Evolutionary conservation across 2,113 vertebrate genomes (phyloP).

Genomic region (Osmerus mordax): DNA sequence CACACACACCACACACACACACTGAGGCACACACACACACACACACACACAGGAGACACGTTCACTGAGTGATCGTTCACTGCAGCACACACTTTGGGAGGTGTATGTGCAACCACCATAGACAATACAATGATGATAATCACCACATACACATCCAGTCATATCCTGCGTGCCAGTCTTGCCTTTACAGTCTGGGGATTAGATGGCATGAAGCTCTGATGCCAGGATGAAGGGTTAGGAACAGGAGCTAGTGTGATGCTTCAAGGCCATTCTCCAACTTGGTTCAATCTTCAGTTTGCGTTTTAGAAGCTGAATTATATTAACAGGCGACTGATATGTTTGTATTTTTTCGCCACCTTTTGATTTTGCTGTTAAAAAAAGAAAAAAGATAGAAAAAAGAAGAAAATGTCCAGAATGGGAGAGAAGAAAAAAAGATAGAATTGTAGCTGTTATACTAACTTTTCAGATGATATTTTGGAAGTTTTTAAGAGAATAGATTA

Average conservation of each 20-base stretch:
- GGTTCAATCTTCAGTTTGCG: slow-evolving; percentile 51
- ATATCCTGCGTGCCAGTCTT: slow-evolving; percentile 57
- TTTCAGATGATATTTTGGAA: slow-evolving; percentile 48
- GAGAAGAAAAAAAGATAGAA: slow-evolving; percentile 42
- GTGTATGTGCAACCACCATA: slow-evolving; percentile 54
- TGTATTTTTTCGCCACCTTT: slow-evolving; percentile 53
- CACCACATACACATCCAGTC: slow-evolving; percentile 40
- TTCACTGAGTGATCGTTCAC: slow-evolving; percentile 52
- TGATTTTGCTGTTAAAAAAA: slow-evolving; percentile 50
- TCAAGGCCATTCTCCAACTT: slow-evolving; percentile 31
- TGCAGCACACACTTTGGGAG: slow-evolving; percentile 39
- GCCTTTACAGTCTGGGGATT: slow-evolving; percentile 52
- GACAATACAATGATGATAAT: slow-evolving; percentile 42
- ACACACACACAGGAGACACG: slow-evolving; percentile 26
- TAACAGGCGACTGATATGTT: slow-evolving; percentile 48
- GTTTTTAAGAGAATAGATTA: slow-evolving; percentile 57
- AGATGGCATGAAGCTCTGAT: slow-evolving; percentile 21
- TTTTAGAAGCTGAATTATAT: slow-evolving; percentile 64
- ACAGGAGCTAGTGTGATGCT: slow-evolving; percentile 44
- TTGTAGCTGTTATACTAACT: slow-evolving; percentile 61
- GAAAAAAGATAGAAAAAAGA: slow-evolving; percentile 20
- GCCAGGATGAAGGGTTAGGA: slow-evolving; percentile 4
- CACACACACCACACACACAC: slow-evolving; percentile 22
- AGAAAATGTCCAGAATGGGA: slow-evolving; percentile 49
- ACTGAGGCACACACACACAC: too few relatives aligned